Percentiles rank a stretch among this genome's conserved stretches.
These are phyloP conservation scores for Gorsachius goisagi DNA, from an alignment of 2,113 vertebrate genomes.

Conservation along the genomic window DNA sequence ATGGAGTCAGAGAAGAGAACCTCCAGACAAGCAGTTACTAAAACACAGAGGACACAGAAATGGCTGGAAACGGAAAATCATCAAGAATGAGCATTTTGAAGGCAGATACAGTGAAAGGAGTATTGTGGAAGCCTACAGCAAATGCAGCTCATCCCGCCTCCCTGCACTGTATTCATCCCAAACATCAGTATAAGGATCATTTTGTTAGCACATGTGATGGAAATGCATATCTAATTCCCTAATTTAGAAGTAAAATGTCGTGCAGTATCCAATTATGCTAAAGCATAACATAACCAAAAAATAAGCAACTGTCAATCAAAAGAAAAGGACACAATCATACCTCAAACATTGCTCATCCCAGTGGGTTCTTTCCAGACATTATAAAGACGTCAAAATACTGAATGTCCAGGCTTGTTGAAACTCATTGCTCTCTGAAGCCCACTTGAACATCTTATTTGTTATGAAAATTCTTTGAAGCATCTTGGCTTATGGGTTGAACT, in stretches of 20 bases:
- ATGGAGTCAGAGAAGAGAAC: background rate
- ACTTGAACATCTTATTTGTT: background rate
- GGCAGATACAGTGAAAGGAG: background rate
- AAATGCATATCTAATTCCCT: background rate
- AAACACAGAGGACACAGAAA: background rate
- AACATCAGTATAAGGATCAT: background rate
- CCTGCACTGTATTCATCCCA: background rate
- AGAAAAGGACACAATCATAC: background rate
- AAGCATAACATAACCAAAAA: background rate
- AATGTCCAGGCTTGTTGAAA: background rate
- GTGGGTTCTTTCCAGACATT: background rate
- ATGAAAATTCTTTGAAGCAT: background rate
- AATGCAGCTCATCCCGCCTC: background rate
- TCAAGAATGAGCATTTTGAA: background rate
- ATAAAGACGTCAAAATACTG: background rate
- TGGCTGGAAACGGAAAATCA: background rate
- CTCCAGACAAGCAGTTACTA: background rate
- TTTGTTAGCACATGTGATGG: background rate
- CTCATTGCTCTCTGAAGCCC: background rate
- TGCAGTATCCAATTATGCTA: background rate
- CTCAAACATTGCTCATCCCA: background rate
- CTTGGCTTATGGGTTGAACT: background rate
- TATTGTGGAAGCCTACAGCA: background rate
- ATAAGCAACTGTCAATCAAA: background rate
- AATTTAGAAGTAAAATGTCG: background rate